A percentile compares a stretch with the other conserved stretches of the same genome.
phyloP scores from a whole-genome alignment of 2,888 invertebrate species.

The Macrophya annulata region DNA sequence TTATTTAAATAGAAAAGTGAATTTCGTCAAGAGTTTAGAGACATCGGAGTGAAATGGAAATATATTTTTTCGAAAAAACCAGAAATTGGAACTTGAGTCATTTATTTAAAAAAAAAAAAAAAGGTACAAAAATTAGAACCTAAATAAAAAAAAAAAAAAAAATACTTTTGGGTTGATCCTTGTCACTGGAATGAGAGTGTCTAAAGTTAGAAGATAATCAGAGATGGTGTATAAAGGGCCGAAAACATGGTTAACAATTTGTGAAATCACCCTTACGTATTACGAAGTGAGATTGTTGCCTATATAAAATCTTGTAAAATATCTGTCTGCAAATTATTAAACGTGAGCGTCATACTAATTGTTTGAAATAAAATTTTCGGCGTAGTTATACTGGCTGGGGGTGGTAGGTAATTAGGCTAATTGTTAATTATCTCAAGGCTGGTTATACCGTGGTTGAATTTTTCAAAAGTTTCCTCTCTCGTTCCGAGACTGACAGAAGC shows the following conservation, averaged over 20 bases:
- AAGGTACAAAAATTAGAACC: too few species aligned
- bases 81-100: too few species aligned
- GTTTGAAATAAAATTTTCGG: constrained; percentile 16
- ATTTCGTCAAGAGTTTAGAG: too few species aligned
- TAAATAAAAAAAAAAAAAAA: too few species aligned
- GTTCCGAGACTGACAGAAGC: constrained; percentile 1
- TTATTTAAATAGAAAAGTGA: too few species aligned
- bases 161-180: too few species aligned
- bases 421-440: constrained; percentile 44
- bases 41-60: too few species aligned
- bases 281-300: background rate
- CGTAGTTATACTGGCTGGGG: background rate
- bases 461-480: constrained; percentile 32
- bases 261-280: background rate
- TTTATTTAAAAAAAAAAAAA: too few species aligned
- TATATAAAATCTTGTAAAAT: background rate
- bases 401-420: constrained; percentile 39
- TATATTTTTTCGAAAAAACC: too few species aligned
- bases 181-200: too few species aligned
- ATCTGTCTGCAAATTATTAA: background rate
- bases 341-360: background rate
- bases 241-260: background rate
- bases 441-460: constrained; percentile 32
- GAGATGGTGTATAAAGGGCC: too few species aligned
- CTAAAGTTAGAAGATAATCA: too few species aligned